Percentiles rank a stretch among this genome's conserved stretches.
These are phyloP conservation scores for Phalanger gymnotis DNA, from an alignment of 2,797 vertebrate genomes.

Conservation along the genomic window DNA sequence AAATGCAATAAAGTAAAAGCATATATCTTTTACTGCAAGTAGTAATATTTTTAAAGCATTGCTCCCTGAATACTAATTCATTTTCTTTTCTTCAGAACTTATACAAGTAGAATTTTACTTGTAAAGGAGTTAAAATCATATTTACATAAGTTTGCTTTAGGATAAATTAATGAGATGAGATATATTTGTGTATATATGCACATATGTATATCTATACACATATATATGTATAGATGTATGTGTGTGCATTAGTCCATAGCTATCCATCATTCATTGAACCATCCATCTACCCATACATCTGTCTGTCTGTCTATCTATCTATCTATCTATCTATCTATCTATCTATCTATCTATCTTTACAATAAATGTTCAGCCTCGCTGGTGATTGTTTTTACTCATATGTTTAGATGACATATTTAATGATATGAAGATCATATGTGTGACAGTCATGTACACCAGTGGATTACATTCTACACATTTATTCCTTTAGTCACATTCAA, in stretches of 20 bases:
- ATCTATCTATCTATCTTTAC: background rate
- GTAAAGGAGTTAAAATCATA: background rate
- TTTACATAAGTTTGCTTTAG: background rate
- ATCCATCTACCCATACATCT: too few relatives aligned
- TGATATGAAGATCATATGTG: background rate
- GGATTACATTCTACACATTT: background rate
- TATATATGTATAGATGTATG: background rate
- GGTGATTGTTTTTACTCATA: background rate
- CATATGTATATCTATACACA: background rate
- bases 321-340: too few relatives aligned
- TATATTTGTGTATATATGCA: background rate
- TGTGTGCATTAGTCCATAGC: background rate
- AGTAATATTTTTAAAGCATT: background rate
- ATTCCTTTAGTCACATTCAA: background rate
- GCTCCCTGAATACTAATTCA: background rate
- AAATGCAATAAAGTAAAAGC: background rate
- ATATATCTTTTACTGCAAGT: background rate
- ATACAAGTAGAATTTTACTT: background rate
- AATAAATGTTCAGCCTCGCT: background rate
- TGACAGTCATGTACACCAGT: background rate
- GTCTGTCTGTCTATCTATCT: too few relatives aligned
- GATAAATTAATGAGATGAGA: background rate
- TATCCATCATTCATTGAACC: too few relatives aligned
- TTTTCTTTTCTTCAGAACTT: background rate
- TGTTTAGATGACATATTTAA: background rate